phyloP scores from a whole-genome alignment of 2,797 vertebrate genomes.

The Gymnoscopelus braueri region DNA sequence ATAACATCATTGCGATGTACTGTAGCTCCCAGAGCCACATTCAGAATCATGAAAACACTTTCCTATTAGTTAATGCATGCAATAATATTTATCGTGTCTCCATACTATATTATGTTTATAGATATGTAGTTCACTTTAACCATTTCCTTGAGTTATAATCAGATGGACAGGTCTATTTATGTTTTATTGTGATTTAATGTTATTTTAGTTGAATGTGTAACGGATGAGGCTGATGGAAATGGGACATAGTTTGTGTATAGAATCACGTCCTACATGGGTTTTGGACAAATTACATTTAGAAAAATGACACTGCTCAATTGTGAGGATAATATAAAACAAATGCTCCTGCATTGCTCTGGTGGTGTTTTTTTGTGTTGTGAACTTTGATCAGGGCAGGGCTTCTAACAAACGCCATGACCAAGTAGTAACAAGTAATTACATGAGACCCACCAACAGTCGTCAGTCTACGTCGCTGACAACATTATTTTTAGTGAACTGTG shows the following conservation, averaged over 20 bases:
- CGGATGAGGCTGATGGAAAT: conserved; percentile 18
- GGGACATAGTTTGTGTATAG: conserved; percentile 35
- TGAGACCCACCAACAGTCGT: too few species aligned
- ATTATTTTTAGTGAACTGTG: too few species aligned
- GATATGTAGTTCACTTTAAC: conserved; percentile 7
- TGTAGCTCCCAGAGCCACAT: conserved; percentile 33
- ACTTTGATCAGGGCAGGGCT: not conserved
- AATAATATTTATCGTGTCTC: conserved; percentile 29
- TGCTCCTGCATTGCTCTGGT: not conserved
- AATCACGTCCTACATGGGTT: not conserved
- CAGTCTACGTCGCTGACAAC: too few species aligned
- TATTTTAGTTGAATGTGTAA: conserved; percentile 32
- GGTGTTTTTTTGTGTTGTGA: not conserved
- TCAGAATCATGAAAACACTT: conserved; percentile 16
- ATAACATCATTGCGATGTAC: conserved; percentile 18
- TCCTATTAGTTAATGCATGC: conserved; percentile 54
- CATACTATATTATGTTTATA: conserved; percentile 26
- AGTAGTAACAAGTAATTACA: too few species aligned
- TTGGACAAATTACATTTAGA: conserved; percentile 3
- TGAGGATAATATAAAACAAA: conserved; percentile 10
- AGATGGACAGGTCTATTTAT: not conserved
- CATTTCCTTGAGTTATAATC: conserved; percentile 23
- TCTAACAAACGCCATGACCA: too few species aligned
- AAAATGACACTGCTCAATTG: conserved; percentile 14
- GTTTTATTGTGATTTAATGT: conserved; percentile 33